Base-by-base conservation (phyloP, 1,140 invertebrate genomes). In the Venustaconcha ellipsiformis region DNA sequence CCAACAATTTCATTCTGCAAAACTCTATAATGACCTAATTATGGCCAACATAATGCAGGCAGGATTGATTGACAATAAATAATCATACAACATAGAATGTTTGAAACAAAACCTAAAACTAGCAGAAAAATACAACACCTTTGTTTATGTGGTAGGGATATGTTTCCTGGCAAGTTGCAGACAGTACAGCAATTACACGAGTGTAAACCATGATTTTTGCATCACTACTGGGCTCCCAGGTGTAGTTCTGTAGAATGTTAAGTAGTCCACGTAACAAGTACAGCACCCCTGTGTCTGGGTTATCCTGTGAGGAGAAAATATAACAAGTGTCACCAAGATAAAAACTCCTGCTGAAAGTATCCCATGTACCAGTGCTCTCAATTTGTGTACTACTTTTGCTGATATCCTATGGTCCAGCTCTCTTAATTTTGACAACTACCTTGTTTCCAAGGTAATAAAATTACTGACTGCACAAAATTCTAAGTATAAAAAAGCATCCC, bases 91-190 rank as follows among this genome's bases (percentile, higher is more conserved):
- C 37, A 6, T 0, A 48, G 11, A 48, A 48, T 48, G 11, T 8
- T 48, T 48, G 37, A 48, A 48, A 48, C 37, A 48, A 48, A 48
- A 48, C 11, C 4, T 8, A 48, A 48, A 48, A 11, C 37, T 48
- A 48, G 11, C 37, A 48, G 37, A 48, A 6, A 48, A 48, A 48
- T 4, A 48, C 37, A 48, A 48, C 37, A 48, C 95, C 94, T 93
- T 94, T 92, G 75, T 94, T 94, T 71, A 97, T 92, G 83, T 95
- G 94, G 88, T 97, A 96, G 1, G 93, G 92, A 90, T 95, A 97
- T 66, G 87, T 91, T 83, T 96, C 95, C 87, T 96, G 95, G 23
- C 92, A 92, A 83, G 94, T 92, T 17, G 93, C 92, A 60, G 93
- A 93, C 11, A 97, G 89, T 73, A 96, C 90, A 84, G 95, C 93